Percentiles rank a stretch among this genome's conserved stretches.
Conservation (phyloP, 2,797 vertebrate genomes). For the Lepidocolaptes lacrymiger region DNA sequence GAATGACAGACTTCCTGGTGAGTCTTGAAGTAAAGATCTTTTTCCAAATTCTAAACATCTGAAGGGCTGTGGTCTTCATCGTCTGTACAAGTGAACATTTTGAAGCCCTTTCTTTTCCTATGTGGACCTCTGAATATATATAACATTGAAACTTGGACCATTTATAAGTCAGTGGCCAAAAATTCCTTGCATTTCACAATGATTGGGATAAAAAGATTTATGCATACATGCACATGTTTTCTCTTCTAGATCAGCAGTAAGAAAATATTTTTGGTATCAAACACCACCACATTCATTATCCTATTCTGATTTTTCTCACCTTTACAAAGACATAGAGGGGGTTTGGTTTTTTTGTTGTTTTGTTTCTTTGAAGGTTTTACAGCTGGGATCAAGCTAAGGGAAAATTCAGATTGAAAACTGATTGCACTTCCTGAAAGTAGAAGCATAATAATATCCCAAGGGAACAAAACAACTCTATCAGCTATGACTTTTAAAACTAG, state of each 20-base stretch:
- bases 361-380: not conserved
- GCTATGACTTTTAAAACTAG: not conserved
- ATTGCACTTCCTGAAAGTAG: constrained; percentile 19
- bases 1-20: not conserved
- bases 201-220: not conserved
- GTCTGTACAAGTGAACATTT: not conserved
- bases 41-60: not conserved
- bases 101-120: not conserved
- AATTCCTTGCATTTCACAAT: not conserved
- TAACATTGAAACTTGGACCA: not conserved
- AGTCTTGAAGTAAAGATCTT: not conserved
- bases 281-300: not conserved
- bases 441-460: not conserved
- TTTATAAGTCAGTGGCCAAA: not conserved
- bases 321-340: not conserved
- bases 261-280: not conserved
- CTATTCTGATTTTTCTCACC: not conserved
- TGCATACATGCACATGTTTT: rapidly evolving
- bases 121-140: not conserved
- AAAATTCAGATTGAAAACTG: not conserved
- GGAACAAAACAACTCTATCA: not conserved
- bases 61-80: not conserved
- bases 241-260: not conserved
- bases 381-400: not conserved
- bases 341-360: not conserved